Evolutionary conservation across 1,140 invertebrate species (phyloP), one percentile per base, ranked within the genome.

Genomic region (Drosophila insularis): DNA sequence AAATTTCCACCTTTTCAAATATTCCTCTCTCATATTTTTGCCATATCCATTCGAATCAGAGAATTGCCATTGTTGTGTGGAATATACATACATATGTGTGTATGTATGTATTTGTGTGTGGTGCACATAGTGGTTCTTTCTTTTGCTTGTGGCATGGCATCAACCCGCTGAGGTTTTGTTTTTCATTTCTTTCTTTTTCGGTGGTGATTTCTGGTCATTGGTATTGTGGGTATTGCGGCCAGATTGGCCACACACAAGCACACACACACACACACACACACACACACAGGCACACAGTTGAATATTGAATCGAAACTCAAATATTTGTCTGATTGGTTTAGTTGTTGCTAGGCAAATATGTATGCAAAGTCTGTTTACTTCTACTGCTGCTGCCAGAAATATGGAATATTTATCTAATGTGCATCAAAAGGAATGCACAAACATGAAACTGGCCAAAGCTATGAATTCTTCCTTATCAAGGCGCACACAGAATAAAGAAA

Each of bases 271-370:
- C 32, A 31, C 27, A 31, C 27, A 31, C 27, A 31, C 27, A 31
- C 5, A 31, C 27, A 31, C 27, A 31, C 5, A 5, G 2, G 5
- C 59, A 56, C 80, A 76, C 68, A 80, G 80, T 62, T 77, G 46
- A 74, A 71, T 62, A 79, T 40, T 79, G 68, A 84, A 80, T 68
- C 77, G 63, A 71, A 86, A 71, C 65, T 81, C 81, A 85, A 86
- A 85, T 85, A 85, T 85, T 86, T 81, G 68, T 85, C 63, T 74
- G 78, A 85, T 78, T 70, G 71, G 63, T 76, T 84, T 84, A 76
- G 76, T 72, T 75, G 68, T 80, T 71, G 66, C 63, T 79, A 74
- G 70, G 69, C 55, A 78, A 58, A 40, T 59, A 31, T 54, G 37
- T 21, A 35, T 40, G 46, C 63, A 63, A 61, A 53, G 40, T 60